Conservation (phyloP, 2,113 vertebrate genomes). For the Carlito syrichta region DNA sequence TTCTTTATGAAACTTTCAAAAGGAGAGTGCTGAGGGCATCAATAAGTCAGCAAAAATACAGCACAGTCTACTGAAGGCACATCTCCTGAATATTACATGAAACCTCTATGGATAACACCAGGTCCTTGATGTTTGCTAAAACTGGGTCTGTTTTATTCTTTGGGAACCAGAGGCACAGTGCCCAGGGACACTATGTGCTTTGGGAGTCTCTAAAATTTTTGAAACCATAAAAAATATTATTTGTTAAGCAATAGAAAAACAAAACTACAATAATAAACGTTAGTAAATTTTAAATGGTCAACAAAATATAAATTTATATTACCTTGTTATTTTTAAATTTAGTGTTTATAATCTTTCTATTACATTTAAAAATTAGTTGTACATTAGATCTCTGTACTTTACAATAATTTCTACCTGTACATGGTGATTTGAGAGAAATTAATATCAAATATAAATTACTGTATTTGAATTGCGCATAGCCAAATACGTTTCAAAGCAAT, state of each 20-base stretch:
- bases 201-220: background rate
- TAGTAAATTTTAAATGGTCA: background rate
- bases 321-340: background rate
- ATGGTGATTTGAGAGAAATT: background rate
- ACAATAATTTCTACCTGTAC: background rate
- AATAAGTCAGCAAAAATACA: background rate
- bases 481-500: background rate
- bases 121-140: background rate
- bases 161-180: background rate
- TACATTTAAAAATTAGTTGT: background rate
- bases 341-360: background rate
- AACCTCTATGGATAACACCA: background rate
- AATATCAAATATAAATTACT: background rate
- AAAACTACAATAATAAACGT: background rate
- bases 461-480: background rate
- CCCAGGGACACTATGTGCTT: background rate
- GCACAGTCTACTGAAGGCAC: background rate
- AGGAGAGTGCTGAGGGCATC: background rate
- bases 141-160: background rate
- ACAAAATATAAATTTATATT: background rate
- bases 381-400: background rate
- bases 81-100: background rate
- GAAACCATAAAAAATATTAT: background rate
- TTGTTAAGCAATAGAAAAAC: background rate
- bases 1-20: background rate